Conservation (phyloP, 2,113 vertebrate species). For the Oophaga pumilio region DNA sequence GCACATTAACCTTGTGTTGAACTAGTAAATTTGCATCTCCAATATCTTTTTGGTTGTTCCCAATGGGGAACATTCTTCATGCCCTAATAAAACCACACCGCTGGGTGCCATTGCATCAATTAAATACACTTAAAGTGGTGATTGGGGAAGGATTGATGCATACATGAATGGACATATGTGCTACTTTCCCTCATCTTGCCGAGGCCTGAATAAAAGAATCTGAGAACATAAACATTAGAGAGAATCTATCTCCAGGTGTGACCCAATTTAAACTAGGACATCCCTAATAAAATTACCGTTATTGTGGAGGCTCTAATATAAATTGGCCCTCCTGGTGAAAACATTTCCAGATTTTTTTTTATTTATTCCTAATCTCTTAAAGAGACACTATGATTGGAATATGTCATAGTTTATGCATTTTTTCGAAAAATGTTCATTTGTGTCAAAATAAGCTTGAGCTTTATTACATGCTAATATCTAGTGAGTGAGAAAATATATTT, state of each 20-base stretch:
- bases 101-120: not conserved
- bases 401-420: not conserved
- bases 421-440: too few species aligned
- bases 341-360: not conserved
- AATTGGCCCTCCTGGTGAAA: not conserved
- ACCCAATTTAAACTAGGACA: slow-evolving; percentile 4
- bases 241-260: not conserved
- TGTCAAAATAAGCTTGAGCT: too few species aligned
- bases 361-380: too few species aligned
- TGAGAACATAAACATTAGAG: not conserved
- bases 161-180: slow-evolving; percentile 1
- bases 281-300: not conserved
- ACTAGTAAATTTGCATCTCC: not conserved
- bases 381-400: not conserved
- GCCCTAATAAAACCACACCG: not conserved
- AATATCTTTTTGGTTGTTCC: not conserved
- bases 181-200: not conserved
- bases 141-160: not conserved
- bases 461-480: too few species aligned
- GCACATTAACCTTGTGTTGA: not conserved
- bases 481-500: too few species aligned
- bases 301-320: not conserved
- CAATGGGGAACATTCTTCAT: not conserved
- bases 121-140: not conserved
- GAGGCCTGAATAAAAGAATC: not conserved